Percentiles rank a stretch among this genome's conserved stretches.
These are phyloP conservation scores for Orussus abietinus DNA, from an alignment of 1,140 invertebrate species.

Conservation along the genomic window DNA sequence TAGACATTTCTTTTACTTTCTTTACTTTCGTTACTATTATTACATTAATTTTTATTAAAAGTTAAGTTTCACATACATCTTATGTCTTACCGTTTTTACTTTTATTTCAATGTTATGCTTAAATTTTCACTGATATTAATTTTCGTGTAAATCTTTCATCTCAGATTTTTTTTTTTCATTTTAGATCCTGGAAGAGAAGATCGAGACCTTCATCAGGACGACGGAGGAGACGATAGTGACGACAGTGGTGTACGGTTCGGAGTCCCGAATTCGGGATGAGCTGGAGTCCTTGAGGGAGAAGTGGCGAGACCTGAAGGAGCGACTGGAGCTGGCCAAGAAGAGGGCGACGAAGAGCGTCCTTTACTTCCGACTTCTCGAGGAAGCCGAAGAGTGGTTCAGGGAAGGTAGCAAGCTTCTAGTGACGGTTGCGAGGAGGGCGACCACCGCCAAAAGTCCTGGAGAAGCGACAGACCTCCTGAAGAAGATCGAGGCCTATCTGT, in stretches of 20 bases:
- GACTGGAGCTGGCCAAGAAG: conserved; percentile 64
- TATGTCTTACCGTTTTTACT: no score
- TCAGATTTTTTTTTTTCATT: conserved; percentile 21
- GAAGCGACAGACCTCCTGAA: conserved; percentile 59
- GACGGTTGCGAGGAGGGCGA: conserved; percentile 64
- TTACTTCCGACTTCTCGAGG: conserved; percentile 58
- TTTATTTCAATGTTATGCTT: no score
- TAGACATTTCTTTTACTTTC: no score
- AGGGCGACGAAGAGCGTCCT: conserved; percentile 56
- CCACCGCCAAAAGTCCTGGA: conserved; percentile 60
- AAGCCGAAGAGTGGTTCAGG: conserved; percentile 69
- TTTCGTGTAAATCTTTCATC: conserved; percentile 2
- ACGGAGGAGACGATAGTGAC: conserved; percentile 63
- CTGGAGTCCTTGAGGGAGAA: conserved; percentile 65
- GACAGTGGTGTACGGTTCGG: conserved; percentile 59
- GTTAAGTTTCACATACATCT: no score
- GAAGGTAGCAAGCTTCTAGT: conserved; percentile 70
- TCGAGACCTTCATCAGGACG: conserved; percentile 68
- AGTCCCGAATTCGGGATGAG: conserved; percentile 61
- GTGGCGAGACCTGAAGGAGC: conserved; percentile 69
- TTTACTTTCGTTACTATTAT: no score
- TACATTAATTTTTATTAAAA: no score
- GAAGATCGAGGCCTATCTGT: conserved; percentile 66
- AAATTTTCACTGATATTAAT: no score
- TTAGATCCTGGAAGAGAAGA: conserved; percentile 69